phyloP scores from a whole-genome alignment of 1,140 invertebrate genomes.

The Panagrolaimus sp. region DNA sequence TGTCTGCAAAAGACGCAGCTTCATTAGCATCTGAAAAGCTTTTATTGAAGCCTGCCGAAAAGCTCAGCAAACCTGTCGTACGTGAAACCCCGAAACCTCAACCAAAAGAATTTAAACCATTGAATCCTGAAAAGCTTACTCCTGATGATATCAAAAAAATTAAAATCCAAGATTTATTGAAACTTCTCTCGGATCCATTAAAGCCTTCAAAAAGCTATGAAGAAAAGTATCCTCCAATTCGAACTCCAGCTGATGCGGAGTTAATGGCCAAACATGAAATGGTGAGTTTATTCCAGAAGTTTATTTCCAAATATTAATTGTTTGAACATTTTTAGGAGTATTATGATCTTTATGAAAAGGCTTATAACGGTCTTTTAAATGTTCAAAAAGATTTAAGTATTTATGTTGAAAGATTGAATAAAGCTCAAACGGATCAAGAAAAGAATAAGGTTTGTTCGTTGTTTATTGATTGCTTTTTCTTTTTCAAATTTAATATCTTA shows the following conservation, averaged over 20 bases:
- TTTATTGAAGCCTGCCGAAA: background rate
- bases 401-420: constrained; percentile 12
- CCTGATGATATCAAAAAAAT: background rate
- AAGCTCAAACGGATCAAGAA: background rate
- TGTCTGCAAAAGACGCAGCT: no score
- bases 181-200: background rate
- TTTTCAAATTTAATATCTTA: background rate
- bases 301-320: background rate
- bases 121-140: background rate
- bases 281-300: background rate
- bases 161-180: background rate
- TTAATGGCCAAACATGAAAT: constrained; percentile 5
- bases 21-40: no score
- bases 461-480: background rate
- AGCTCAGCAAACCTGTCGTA: constrained; percentile 4
- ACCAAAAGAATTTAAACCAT: background rate
- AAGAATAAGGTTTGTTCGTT: background rate
- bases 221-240: constrained; percentile 7
- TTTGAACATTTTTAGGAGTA: background rate
- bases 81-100: background rate
- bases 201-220: constrained; percentile 14
- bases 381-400: constrained; percentile 10
- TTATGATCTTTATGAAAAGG: constrained; percentile 5
- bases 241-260: background rate
- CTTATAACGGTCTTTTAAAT: constrained; percentile 3